Evolutionary conservation across 2,888 invertebrate genomes (phyloP).

Genomic region (Zaprionus lineosus): DNA sequence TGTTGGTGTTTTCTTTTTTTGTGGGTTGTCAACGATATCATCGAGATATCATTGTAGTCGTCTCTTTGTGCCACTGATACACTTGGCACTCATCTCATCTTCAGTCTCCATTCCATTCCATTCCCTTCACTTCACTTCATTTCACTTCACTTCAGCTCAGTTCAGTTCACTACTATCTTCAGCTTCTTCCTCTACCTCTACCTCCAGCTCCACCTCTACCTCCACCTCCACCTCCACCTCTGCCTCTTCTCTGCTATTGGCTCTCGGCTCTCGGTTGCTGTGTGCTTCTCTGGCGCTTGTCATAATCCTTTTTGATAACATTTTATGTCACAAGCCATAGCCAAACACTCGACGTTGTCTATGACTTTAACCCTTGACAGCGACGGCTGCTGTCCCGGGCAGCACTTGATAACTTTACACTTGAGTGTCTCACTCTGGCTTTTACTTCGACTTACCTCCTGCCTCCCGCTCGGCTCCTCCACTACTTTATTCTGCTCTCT

Average conservation of each 20-base stretch:
- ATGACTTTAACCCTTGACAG: constrained; percentile 73
- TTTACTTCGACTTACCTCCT: no score
- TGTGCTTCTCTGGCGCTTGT: constrained; percentile 46
- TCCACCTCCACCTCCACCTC: no score
- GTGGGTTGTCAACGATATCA: constrained; percentile 47
- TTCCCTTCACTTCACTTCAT: no score
- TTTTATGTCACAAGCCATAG: constrained; percentile 73
- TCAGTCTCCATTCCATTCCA: no score
- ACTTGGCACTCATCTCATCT: constrained; percentile 35
- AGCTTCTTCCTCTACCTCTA: constrained; percentile 4
- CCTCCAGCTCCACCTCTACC: no score
- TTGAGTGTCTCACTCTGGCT: no score
- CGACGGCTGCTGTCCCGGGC: constrained; percentile 43
- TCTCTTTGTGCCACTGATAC: constrained; percentile 65
- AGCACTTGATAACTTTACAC: constrained; percentile 75
- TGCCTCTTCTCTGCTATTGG: background rate
- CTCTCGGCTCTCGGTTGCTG: background rate
- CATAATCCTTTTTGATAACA: constrained; percentile 78
- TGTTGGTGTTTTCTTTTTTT: constrained; percentile 12
- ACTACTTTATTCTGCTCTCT: background rate
- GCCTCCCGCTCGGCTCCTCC: background rate
- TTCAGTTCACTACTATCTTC: no score
- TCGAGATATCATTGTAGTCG: constrained; percentile 39
- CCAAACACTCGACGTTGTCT: constrained; percentile 73
- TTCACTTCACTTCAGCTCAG: no score